Conservation (phyloP, 1,140 invertebrate genomes). For the Apis dorsata region DNA sequence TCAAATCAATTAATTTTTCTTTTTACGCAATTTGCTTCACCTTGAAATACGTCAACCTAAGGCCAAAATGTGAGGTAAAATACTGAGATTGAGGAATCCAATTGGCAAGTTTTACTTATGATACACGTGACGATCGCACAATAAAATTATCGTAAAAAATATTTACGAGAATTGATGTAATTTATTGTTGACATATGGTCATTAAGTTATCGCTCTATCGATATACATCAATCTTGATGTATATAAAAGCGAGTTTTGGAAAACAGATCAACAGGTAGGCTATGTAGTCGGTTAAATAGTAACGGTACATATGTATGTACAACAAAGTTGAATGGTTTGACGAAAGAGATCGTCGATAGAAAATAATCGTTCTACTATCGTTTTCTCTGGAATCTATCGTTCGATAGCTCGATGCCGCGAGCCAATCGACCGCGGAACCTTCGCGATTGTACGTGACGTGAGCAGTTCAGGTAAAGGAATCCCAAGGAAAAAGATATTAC, state of each 20-base stretch:
- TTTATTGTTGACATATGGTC: not conserved
- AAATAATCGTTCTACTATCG: not conserved
- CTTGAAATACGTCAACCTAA: not conserved
- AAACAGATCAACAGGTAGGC: too few relatives aligned
- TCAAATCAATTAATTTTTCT: not conserved
- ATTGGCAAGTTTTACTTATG: not conserved
- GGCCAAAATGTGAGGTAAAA: not conserved
- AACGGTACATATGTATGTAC: too few relatives aligned
- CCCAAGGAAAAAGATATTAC: constrained; percentile 14
- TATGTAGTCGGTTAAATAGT: too few relatives aligned
- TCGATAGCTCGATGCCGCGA: not conserved
- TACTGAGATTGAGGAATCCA: not conserved
- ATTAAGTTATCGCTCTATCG: not conserved
- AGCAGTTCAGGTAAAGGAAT: not conserved
- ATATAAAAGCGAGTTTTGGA: too few relatives aligned
- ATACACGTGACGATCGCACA: not conserved
- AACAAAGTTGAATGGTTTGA: too few relatives aligned
- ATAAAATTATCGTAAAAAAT: constrained; percentile 1
- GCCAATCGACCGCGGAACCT: not conserved
- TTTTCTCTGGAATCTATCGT: not conserved
- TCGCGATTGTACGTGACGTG: not conserved
- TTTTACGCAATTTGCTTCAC: not conserved
- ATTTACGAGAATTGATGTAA: not conserved
- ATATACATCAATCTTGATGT: too few relatives aligned
- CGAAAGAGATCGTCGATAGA: too few relatives aligned